Percentiles rank a stretch among this genome's conserved stretches.
Evolutionary conservation across 2,888 invertebrate genomes (phyloP).

Genomic region (Selenia dentaria): DNA sequence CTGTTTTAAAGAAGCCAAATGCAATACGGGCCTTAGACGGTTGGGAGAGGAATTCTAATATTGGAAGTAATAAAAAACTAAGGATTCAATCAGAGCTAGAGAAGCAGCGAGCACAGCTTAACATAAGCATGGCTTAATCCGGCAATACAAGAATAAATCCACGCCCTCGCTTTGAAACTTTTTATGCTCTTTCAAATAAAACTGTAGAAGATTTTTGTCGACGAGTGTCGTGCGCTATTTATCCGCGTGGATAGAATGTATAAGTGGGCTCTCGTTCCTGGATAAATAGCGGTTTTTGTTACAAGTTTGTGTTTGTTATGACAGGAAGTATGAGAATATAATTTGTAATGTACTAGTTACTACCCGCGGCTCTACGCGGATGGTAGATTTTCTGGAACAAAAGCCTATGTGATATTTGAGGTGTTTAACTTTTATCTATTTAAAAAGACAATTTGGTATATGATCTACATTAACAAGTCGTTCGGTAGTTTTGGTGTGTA

Average conservation of each 20-base stretch:
- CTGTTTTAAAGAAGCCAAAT: conserved; percentile 27
- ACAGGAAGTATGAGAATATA: conserved; percentile 13
- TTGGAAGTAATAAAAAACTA: conserved; percentile 51
- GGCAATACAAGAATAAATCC: conserved; percentile 53
- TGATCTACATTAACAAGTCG: too few relatives aligned
- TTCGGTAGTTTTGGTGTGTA: too few relatives aligned
- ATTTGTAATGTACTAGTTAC: neutral
- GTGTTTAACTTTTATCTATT: too few relatives aligned
- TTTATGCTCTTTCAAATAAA: conserved; percentile 44
- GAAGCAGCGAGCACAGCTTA: conserved; percentile 46
- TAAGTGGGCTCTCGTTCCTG: conserved; percentile 36
- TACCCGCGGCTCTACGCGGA: too few relatives aligned
- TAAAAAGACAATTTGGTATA: too few relatives aligned
- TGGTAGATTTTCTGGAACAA: too few relatives aligned
- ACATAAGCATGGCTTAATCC: conserved; percentile 49
- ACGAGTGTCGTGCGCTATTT: conserved; percentile 41
- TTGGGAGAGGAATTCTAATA: conserved; percentile 41
- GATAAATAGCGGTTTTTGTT: conserved; percentile 35
- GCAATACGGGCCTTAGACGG: conserved; percentile 27
- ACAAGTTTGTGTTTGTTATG: conserved; percentile 27
- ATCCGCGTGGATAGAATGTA: conserved; percentile 42
- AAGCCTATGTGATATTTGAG: too few relatives aligned
- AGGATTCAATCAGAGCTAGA: conserved; percentile 53
- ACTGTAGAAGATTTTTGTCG: conserved; percentile 46
- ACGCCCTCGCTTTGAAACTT: conserved; percentile 45